Conservation (phyloP, 2,797 vertebrate genomes). For the Hydrocynus forskahlii region DNA sequence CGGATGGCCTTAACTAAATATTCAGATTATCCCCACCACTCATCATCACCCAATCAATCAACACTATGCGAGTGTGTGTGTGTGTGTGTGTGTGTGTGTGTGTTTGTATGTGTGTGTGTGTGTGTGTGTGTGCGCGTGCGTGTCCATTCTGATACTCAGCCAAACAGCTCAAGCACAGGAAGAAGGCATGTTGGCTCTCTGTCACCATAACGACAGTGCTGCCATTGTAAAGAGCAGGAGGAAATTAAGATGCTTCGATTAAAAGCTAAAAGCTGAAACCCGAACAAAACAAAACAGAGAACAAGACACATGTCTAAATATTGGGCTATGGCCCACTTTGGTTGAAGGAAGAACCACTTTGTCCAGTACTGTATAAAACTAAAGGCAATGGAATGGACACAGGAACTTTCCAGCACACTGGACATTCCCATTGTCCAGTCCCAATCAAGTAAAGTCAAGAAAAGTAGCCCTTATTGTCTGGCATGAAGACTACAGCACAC, state of each 20-base stretch:
- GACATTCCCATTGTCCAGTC: no score
- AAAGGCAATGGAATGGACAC: no score
- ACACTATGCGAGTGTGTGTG: conserved; percentile 59
- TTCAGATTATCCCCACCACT: conserved; percentile 79
- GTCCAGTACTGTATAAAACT: no score
- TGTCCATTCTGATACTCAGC: conserved; percentile 37
- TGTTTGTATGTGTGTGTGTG: conserved; percentile 46
- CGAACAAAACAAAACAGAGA: conserved; percentile 39
- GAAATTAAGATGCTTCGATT: conserved; percentile 58
- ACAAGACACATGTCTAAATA: conserved; percentile 8
- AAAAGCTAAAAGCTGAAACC: conserved; percentile 53
- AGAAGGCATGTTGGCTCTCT: conserved; percentile 39
- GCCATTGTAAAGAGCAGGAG: conserved; percentile 54
- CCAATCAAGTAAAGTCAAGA: no score
- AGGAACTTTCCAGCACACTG: no score
- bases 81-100: conserved; percentile 47
- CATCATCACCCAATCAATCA: conserved; percentile 77
- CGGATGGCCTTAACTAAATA: conserved; percentile 79
- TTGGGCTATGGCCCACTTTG: not conserved
- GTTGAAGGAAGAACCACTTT: not conserved
- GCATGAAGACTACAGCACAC: no score
- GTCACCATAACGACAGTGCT: conserved; percentile 50
- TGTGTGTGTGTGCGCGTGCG: no score
- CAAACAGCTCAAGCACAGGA: conserved; percentile 51
- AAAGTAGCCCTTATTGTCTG: no score